Evolutionary conservation across 2,888 invertebrate genomes (phyloP).

Genomic region (Trissolcus brochymenae): DNA sequence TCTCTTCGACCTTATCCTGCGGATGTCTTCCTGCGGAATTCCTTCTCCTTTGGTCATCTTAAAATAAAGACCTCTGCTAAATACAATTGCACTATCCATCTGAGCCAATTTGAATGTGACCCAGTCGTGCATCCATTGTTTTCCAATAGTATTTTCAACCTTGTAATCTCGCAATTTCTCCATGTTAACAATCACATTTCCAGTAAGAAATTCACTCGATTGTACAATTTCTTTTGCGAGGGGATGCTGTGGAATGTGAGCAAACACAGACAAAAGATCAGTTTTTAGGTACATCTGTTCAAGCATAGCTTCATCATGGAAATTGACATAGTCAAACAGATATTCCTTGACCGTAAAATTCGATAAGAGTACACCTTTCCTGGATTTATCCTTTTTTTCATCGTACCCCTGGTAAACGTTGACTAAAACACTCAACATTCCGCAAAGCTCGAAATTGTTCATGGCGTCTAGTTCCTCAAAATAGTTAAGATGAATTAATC

Average conservation of each 20-base stretch:
- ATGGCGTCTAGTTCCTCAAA: conserved; percentile 20
- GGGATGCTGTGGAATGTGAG: not conserved
- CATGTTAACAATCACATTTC: conserved; percentile 2
- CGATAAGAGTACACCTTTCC: not conserved
- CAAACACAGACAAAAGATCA: conserved; percentile 12
- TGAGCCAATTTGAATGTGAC: conserved; percentile 7
- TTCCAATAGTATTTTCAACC: not conserved
- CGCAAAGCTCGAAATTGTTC: conserved; percentile 24
- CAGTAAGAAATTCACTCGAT: not conserved
- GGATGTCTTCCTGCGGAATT: not conserved
- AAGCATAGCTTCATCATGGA: not conserved
- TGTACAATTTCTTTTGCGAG: conserved; percentile 11
- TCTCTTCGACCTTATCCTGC: too few relatives aligned
- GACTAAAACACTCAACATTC: conserved; percentile 20
- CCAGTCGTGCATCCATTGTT: conserved; percentile 12
- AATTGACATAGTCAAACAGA: conserved; percentile 13
- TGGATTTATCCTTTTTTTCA: conserved; percentile 9
- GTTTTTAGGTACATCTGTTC: conserved; percentile 17
- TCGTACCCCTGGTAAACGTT: conserved; percentile 25
- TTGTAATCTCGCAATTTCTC: conserved; percentile 1
- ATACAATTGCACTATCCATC: conserved; percentile 17
- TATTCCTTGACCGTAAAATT: conserved; percentile 6
- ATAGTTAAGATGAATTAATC: conserved; percentile 4
- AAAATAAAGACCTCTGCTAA: conserved; percentile 9
- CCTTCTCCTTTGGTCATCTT: conserved; percentile 2